Conservation (phyloP, 2,113 vertebrate species). For the Benthochromis sp. region DNA sequence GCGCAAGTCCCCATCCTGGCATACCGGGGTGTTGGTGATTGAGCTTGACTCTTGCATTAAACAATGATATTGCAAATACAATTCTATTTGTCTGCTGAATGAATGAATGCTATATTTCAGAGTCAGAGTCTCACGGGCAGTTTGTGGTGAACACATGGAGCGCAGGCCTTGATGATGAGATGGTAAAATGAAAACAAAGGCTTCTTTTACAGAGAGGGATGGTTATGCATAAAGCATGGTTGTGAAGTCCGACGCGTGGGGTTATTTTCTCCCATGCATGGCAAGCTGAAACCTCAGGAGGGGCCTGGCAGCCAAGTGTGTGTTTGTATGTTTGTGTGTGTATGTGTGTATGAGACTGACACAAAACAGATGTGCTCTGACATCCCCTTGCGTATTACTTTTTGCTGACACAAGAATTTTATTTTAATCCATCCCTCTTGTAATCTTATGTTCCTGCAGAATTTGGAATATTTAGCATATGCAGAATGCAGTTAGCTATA, state of each 20-base stretch:
- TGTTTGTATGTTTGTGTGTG: not conserved
- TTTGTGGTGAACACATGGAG: not conserved
- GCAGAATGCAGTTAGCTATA: not conserved
- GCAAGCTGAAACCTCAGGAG: not conserved
- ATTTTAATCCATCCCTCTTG: not conserved
- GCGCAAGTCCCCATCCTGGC: not conserved
- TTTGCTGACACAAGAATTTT: not conserved
- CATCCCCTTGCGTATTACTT: not conserved
- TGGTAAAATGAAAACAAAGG: slow-evolving; percentile 45
- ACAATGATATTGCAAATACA: not conserved
- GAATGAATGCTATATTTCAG: not conserved
- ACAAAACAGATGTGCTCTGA: not conserved
- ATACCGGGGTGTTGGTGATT: not conserved
- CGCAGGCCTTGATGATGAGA: slow-evolving; percentile 1
- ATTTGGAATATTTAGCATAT: not conserved
- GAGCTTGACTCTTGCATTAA: not conserved
- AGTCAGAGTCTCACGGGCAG: not conserved
- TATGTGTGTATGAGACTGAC: not conserved
- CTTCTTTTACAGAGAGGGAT: slow-evolving; percentile 5
- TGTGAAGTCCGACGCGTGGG: slow-evolving; percentile 11
- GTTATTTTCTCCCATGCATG: slow-evolving; percentile 26
- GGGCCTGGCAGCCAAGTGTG: not conserved
- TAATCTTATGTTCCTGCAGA: not conserved
- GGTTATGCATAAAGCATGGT: slow-evolving; percentile 10
- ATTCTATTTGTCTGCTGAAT: not conserved